Base-by-base conservation (phyloP, 64 coral and sea anemone species). In the Dendronephthya gigantea region DNA sequence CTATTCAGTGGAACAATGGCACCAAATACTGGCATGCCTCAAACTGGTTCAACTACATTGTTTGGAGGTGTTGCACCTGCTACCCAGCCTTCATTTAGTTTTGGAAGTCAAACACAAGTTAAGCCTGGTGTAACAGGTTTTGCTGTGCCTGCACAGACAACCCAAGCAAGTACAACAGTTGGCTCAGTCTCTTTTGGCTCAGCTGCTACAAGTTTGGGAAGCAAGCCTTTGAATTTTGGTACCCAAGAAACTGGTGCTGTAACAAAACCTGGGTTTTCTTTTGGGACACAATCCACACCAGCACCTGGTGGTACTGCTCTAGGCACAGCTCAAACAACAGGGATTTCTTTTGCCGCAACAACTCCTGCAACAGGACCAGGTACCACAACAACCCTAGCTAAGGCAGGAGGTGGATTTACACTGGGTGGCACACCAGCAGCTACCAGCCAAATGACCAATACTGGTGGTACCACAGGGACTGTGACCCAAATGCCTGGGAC, bases 181-280 rank as follows among this genome's bases (percentile, higher is more conserved):
- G 50, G 13, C 50, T 16, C 25, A 27, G 19, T 23, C 0, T 7
- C 55, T 0, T 62, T 62, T 5, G 55, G 55, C 19, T 45, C 41
- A 6, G 11, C 41, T 11, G 41, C 41, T 6, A 45, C 41, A 45
- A 45, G 41, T 45, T 11, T 45, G 4, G 2, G 17, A 23, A 0
- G 17, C 1, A 62, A 62, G 25, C 55, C 55, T 17, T 5, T 62
- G 55, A 62, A 15, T 1, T 62, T 62, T 62, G 4, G 6, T 27
- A 62, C 55, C 25, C 55, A 62, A 22, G 55, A 62, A 13, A 30
- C 32, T 43, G 9, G n/a, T n/a, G n/a, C n/a, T n/a, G 40, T 88
- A 12, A 13, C 92, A 70, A 65, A 76, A 4, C 4, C 79, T 19
- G 89, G 86, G 17, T 87, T 96, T 89, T 45, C 82, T 14, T 87